Evolutionary conservation across 2,113 vertebrate genomes (phyloP).

Genomic region (Seriola dumerili): DNA sequence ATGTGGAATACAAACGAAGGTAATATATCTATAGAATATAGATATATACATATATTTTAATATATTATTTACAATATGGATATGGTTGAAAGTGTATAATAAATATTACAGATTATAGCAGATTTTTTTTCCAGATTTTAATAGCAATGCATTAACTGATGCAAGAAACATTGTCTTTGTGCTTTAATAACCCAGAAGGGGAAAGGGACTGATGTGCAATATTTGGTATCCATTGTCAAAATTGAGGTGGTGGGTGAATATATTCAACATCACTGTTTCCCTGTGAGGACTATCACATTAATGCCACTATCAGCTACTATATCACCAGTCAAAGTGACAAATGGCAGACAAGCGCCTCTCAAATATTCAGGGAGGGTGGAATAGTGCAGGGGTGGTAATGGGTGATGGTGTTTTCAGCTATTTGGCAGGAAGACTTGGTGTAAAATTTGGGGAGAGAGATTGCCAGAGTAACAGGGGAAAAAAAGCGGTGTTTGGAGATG

Average conservation of each 20-base stretch:
- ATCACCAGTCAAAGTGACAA: conserved; percentile 83
- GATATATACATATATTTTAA: background rate
- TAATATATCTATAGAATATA: too few relatives aligned
- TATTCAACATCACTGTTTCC: conserved; percentile 63
- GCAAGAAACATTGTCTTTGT: conserved; percentile 7
- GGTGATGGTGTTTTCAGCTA: conserved; percentile 65
- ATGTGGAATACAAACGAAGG: background rate
- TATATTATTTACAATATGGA: background rate
- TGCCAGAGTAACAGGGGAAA: conserved; percentile 19
- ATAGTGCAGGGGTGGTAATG: conserved; percentile 62
- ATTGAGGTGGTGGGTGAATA: conserved; percentile 59
- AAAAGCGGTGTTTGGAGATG: conserved; percentile 38
- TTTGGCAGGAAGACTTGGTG: conserved; percentile 48
- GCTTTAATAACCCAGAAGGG: conserved; percentile 14
- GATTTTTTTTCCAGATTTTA: background rate
- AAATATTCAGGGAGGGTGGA: conserved; percentile 77
- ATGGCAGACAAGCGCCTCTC: conserved; percentile 79
- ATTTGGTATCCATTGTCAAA: conserved; percentile 62
- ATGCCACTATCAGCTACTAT: conserved; percentile 82
- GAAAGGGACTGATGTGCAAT: conserved; percentile 46
- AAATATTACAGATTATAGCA: background rate
- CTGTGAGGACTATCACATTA: conserved; percentile 75
- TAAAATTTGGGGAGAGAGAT: conserved; percentile 46
- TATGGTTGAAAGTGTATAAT: background rate
- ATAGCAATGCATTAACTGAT: conserved; percentile 3